Conservation (phyloP, 2,797 vertebrate genomes). For the Gallinago solitaria region DNA sequence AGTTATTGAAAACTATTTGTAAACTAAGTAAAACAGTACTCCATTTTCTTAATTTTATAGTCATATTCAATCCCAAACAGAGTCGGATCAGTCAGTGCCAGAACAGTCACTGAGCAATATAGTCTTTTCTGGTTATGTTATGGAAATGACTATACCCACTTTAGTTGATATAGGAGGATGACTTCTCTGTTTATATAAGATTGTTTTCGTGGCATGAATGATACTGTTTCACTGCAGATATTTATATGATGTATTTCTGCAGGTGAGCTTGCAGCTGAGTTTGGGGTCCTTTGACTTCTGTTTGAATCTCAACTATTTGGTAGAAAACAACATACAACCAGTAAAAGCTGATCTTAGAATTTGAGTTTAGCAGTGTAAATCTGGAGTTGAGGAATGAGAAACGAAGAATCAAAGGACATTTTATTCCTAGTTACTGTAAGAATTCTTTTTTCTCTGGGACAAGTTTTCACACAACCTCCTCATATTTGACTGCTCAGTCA, state of each 20-base stretch:
- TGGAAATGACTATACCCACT: not conserved
- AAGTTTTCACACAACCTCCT: not conserved
- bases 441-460: not conserved
- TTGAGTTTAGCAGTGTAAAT: not conserved
- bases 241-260: not conserved
- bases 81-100: not conserved
- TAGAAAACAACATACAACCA: not conserved
- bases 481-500: not conserved
- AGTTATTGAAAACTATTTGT: not conserved
- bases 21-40: not conserved
- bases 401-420: not conserved
- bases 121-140: not conserved
- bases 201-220: not conserved
- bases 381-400: not conserved
- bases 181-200: not conserved
- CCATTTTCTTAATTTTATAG: not conserved
- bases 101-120: not conserved
- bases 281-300: not conserved
- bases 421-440: not conserved
- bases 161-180: accelerated
- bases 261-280: not conserved
- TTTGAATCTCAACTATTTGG: not conserved
- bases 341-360: not conserved
- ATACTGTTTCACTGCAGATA: not conserved
- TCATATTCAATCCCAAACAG: not conserved